Conservation (phyloP, 2,888 invertebrate genomes). For the Adelognathus sp. region DNA sequence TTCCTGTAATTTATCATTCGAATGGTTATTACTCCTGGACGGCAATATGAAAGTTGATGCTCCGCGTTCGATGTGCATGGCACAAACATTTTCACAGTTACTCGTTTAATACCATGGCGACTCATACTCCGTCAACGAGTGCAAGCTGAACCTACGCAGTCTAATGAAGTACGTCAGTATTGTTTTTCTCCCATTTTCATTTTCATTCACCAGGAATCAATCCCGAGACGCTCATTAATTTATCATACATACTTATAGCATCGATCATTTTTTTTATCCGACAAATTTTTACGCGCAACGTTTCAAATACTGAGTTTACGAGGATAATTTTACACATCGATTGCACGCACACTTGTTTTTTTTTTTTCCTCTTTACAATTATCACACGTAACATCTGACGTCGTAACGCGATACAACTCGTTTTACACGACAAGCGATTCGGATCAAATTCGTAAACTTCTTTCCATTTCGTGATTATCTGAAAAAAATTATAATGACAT, state of each 20-base stretch:
- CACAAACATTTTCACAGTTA: conserved; percentile 42
- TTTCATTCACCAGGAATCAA: conserved; percentile 47
- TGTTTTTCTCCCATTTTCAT: conserved; percentile 16
- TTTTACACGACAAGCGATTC: not conserved
- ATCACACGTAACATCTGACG: conserved; percentile 22
- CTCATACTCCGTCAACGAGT: conserved; percentile 27
- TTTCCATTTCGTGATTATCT: not conserved
- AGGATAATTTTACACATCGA: conserved; percentile 41
- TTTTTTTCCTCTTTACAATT: conserved; percentile 14
- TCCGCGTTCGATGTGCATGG: conserved; percentile 38
- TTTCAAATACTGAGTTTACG: conserved; percentile 40
- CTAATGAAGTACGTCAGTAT: conserved; percentile 17
- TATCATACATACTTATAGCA: not conserved
- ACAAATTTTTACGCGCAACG: not conserved
- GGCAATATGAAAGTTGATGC: conserved; percentile 56
- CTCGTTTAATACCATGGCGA: conserved; percentile 21
- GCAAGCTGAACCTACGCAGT: conserved; percentile 37
- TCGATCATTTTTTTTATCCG: conserved; percentile 12
- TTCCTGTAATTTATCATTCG: conserved; percentile 9
- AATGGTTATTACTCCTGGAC: conserved; percentile 54
- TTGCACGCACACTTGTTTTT: conserved; percentile 30
- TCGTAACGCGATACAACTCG: not conserved
- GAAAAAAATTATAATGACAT: not conserved
- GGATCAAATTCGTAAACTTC: not conserved
- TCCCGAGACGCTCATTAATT: conserved; percentile 37